Conservation (phyloP, 2,888 invertebrate genomes). For the Gibbula magus region DNA sequence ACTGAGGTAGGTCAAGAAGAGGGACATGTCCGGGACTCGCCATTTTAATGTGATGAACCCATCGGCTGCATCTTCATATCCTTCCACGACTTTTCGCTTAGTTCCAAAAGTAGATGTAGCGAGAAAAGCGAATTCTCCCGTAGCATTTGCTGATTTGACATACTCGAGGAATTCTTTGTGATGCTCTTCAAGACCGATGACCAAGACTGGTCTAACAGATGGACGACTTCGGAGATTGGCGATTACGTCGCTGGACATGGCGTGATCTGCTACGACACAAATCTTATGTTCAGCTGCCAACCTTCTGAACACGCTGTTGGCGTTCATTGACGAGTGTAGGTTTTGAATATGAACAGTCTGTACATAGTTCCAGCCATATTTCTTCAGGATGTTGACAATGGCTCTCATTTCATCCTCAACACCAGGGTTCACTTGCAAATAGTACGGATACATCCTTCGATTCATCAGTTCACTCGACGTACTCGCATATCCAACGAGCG, state of each 20-base stretch:
- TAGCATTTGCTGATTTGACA: conserved; percentile 37
- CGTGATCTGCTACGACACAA: conserved; percentile 63
- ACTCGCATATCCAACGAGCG: conserved; percentile 74
- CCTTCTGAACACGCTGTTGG: conserved; percentile 43
- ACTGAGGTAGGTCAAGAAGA: conserved; percentile 48
- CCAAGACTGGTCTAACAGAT: conserved; percentile 57
- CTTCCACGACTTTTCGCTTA: conserved; percentile 43
- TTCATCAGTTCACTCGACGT: conserved; percentile 49
- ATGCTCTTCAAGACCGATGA: conserved; percentile 42
- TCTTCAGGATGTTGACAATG: conserved; percentile 70
- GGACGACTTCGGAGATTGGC: conserved; percentile 40
- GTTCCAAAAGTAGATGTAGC: conserved; percentile 51
- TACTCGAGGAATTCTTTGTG: conserved; percentile 47
- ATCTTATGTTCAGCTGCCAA: conserved; percentile 62
- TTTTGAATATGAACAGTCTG: conserved; percentile 56
- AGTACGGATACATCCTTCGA: conserved; percentile 47
- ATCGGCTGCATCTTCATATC: conserved; percentile 56
- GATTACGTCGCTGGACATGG: conserved; percentile 25
- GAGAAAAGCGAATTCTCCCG: conserved; percentile 63
- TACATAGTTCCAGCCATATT: conserved; percentile 74
- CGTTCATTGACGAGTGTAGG: conserved; percentile 51
- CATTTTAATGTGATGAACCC: conserved; percentile 57
- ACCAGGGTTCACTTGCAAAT: conserved; percentile 53
- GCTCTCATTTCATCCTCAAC: conserved; percentile 56
- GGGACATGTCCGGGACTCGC: conserved; percentile 27